Evolutionary conservation across 1,140 invertebrate species (phyloP), one percentile per base, ranked within the genome.

Genomic region (Euwallacea similis): DNA sequence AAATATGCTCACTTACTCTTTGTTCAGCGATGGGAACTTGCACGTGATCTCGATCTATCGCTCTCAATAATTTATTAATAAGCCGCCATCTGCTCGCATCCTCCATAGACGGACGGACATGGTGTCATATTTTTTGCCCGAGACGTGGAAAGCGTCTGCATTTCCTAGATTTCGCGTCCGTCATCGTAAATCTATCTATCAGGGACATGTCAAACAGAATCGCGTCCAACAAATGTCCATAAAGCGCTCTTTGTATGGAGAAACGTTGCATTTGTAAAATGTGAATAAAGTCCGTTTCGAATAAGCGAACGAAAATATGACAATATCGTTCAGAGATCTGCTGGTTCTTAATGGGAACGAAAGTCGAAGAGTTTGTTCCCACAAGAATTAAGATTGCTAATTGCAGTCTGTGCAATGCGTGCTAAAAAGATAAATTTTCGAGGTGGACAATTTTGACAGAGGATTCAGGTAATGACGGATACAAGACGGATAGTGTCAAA

Each of bases 191-290:
- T 66, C 54, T 42, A 66, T 66, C 54, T 42, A 44, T 66, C 65
- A 58, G 41, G 10, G 21, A 66, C 41, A 66, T 59, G 62, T 21
- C 61, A 54, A 55, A 56, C 42, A 66, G 10, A 66, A 59, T 58
- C 54, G 50, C 65, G 65, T 58, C 65, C 16, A 66, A 66, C 65
- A 66, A 66, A 66, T 66, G 65, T 43, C 42, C 55, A 66, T 66
- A 66, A 66, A 66, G 55, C 16, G 58, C 56, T 66, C 53, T 66
- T 10, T 56, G 65, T 59, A 66, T 66, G 65, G 65, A 58, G 65
- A 66, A 66, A 66, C 58, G 65, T 33, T 33, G 21, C 54, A 59
- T 42, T 66, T 66, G 53, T 16, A 66, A 66, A 66, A 66, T 58
- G 65, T 58, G 21, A 33, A 33, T 33, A 33, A 33, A 33, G 21